phyloP scores from a whole-genome alignment of 1,140 invertebrate species.

The Medauroidea extradentata region DNA sequence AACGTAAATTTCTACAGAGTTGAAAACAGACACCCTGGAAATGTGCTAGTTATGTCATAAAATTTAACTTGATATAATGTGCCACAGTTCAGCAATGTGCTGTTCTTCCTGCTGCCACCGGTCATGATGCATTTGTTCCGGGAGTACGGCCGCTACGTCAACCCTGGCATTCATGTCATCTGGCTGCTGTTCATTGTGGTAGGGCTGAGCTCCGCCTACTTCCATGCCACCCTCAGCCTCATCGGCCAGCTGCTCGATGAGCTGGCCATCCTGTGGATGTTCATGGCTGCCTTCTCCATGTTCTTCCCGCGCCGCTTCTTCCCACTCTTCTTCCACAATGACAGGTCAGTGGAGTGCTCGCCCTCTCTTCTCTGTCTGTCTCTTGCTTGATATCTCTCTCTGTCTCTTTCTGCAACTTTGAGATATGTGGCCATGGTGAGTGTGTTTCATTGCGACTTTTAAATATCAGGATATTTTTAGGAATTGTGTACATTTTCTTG shows the following conservation, averaged over 20 bases:
- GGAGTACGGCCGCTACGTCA: conserved; percentile 68
- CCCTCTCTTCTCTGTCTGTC: too few species aligned
- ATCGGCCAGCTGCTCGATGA: conserved; percentile 77
- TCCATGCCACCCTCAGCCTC: conserved; percentile 75
- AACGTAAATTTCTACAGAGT: too few species aligned
- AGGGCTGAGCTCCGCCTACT: conserved; percentile 75
- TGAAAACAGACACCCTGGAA: too few species aligned
- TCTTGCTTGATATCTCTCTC: too few species aligned
- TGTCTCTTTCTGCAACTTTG: too few species aligned
- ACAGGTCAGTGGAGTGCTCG: too few species aligned
- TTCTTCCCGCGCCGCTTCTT: conserved; percentile 67
- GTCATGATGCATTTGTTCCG: conserved; percentile 69
- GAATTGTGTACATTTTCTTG: too few species aligned
- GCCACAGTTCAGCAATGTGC: conserved; percentile 68
- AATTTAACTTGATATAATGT: too few species aligned
- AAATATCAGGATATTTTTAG: too few species aligned
- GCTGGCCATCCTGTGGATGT: conserved; percentile 74
- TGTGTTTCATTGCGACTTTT: too few species aligned
- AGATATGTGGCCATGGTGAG: too few species aligned
- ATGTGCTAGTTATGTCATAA: too few species aligned
- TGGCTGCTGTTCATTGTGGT: conserved; percentile 73
- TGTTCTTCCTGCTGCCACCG: conserved; percentile 73
- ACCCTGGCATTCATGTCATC: conserved; percentile 68
- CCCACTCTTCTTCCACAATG: conserved; percentile 57
- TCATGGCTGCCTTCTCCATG: conserved; percentile 68